These are phyloP conservation scores for Drosophila kambysellisi DNA, from an alignment of 2,888 invertebrate species.

Conservation along the genomic window DNA sequence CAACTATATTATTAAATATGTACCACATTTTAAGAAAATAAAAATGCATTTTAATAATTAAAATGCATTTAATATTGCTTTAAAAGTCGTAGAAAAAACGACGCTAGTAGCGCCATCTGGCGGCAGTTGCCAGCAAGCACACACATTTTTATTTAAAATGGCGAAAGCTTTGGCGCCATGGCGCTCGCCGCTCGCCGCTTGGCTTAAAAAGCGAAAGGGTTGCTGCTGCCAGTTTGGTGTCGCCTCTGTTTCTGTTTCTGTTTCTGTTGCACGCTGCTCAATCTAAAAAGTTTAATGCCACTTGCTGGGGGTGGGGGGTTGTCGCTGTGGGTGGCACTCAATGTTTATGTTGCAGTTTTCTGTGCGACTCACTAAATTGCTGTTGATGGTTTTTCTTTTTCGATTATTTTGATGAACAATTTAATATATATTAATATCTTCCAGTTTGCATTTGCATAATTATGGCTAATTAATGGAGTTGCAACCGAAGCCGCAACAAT, in stretches of 20 bases:
- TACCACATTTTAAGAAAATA: neutral
- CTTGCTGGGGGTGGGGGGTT: neutral
- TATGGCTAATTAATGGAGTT: conserved; percentile 5
- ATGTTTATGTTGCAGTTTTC: conserved; percentile 10
- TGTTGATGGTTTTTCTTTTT: conserved; percentile 1
- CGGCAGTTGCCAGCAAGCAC: conserved; percentile 52
- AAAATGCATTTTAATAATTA: neutral
- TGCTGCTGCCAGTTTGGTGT: conserved; percentile 35
- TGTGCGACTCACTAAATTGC: conserved; percentile 17
- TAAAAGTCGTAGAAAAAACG: conserved; percentile 16
- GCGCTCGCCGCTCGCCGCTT: conserved; percentile 54
- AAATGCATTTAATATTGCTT: neutral
- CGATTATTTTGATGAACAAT: conserved; percentile 4
- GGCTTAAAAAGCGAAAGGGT: conserved; percentile 77
- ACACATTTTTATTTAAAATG: conserved; percentile 76
- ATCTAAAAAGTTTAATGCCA: conserved; percentile 28
- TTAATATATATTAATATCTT: conserved; percentile 7
- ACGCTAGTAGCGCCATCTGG: conserved; percentile 56
- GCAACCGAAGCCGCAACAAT: neutral
- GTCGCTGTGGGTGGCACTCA: conserved; percentile 6
- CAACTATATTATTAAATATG: neutral
- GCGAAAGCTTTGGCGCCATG: conserved; percentile 79
- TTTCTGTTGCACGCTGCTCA: conserved; percentile 20
- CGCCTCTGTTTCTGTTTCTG: conserved; percentile 10
- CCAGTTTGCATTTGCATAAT: conserved; percentile 15